phyloP scores from a whole-genome alignment of 1,140 invertebrate genomes.

The Dreissena polymorpha region DNA sequence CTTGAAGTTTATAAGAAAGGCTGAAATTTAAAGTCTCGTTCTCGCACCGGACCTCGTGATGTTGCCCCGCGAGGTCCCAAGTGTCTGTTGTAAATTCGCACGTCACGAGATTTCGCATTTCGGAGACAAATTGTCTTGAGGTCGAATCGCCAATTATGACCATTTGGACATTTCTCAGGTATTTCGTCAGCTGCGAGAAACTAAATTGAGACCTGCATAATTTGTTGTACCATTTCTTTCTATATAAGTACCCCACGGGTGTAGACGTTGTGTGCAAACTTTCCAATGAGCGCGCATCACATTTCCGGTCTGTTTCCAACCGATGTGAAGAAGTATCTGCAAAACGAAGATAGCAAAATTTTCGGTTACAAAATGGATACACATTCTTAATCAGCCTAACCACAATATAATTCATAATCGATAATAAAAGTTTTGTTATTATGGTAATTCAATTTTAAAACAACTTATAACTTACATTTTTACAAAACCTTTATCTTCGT shows the following conservation, averaged over 20 bases:
- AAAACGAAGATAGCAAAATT: not conserved
- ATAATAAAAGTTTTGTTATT: not conserved
- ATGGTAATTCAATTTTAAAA: not conserved
- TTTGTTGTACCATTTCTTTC: constrained; percentile 21
- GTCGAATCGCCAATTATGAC: constrained; percentile 45
- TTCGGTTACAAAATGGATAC: not conserved
- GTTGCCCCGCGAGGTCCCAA: constrained; percentile 27
- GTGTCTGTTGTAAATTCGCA: constrained; percentile 39
- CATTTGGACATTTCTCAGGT: constrained; percentile 16
- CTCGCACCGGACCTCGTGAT: constrained; percentile 9
- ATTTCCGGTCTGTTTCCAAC: not conserved
- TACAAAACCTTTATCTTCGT: too few relatives aligned
- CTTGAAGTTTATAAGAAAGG: constrained; percentile 25
- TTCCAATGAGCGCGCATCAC: not conserved
- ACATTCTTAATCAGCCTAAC: not conserved
- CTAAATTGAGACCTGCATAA: not conserved
- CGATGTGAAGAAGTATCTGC: not conserved
- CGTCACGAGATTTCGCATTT: not conserved
- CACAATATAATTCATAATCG: not conserved
- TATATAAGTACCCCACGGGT: constrained; percentile 37
- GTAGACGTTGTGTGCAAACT: constrained; percentile 8
- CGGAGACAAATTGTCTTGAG: constrained; percentile 22
- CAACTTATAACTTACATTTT: too few relatives aligned
- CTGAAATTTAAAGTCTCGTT: not conserved
- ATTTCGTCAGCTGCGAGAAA: not conserved